A percentile compares a stretch with the other conserved stretches of the same genome.
These are phyloP conservation scores for Craseonycteris thonglongyai DNA, from an alignment of 2,113 vertebrate species.

Conservation along the genomic window DNA sequence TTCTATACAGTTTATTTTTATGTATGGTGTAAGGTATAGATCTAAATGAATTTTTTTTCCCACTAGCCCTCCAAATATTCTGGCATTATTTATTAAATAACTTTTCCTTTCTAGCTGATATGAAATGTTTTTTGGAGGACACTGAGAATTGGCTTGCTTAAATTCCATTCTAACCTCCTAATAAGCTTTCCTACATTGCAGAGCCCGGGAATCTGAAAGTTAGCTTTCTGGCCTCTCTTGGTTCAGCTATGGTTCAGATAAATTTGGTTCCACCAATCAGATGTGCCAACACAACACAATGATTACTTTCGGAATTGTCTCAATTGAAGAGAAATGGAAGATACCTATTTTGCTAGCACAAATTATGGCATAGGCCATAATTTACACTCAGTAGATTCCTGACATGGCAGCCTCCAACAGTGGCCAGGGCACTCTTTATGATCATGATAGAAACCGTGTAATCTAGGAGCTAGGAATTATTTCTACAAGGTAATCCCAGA, in stretches of 20 bases:
- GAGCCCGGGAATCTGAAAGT: not conserved
- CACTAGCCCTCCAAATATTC: not conserved
- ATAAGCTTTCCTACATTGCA: not conserved
- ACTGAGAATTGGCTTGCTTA: not conserved
- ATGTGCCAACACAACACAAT: not conserved
- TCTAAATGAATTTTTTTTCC: not conserved
- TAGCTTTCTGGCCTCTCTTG: not conserved
- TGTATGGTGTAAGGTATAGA: not conserved
- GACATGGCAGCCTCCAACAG: not conserved
- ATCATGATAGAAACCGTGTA: not conserved
- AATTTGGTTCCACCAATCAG: not conserved
- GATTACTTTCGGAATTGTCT: not conserved
- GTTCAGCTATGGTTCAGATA: not conserved
- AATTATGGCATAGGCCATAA: not conserved
- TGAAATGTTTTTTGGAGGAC: not conserved
- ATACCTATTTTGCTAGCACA: not conserved
- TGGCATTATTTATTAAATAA: not conserved
- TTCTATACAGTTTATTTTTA: not conserved
- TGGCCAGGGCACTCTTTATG: not conserved
- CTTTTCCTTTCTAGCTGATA: not conserved
- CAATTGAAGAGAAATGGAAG: not conserved
- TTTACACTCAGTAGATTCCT: not conserved
- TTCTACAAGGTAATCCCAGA: not conserved
- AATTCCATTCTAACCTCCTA: not conserved
- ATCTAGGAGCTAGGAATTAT: not conserved